A percentile compares a stretch with the other conserved stretches of the same genome.
These are phyloP conservation scores for Cinclus mexicanus DNA, from an alignment of 2,113 vertebrate genomes.

Conservation along the genomic window DNA sequence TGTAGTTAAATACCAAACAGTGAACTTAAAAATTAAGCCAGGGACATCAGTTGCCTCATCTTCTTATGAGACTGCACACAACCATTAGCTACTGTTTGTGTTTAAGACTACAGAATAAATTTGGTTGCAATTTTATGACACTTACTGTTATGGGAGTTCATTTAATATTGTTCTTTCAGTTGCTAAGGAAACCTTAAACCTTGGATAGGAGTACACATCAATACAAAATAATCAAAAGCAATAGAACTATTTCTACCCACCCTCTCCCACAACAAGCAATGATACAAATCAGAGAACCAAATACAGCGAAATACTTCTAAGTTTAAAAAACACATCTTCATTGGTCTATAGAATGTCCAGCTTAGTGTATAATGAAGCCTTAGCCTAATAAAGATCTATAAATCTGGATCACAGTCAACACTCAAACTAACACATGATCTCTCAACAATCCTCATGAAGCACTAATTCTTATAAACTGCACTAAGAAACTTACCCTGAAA, in stretches of 20 bases:
- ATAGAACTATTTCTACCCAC: not conserved
- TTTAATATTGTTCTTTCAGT: not conserved
- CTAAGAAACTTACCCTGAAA: conserved; percentile 66
- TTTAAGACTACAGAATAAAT: not conserved
- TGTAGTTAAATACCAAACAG: not conserved
- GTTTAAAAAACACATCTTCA: not conserved
- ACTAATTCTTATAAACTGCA: not conserved
- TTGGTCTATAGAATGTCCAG: not conserved
- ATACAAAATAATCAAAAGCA: not conserved
- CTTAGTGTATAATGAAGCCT: not conserved
- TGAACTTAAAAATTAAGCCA: not conserved
- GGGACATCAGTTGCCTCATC: not conserved
- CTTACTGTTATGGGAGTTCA: not conserved
- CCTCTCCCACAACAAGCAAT: not conserved
- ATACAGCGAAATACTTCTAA: not conserved
- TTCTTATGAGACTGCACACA: not conserved
- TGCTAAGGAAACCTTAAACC: not conserved
- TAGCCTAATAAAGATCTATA: not conserved
- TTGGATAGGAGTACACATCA: not conserved
- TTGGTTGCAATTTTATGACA: not conserved
- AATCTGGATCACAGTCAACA: not conserved
- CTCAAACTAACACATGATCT: not conserved
- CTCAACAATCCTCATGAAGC: not conserved
- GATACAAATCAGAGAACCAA: not conserved
- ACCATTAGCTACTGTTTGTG: not conserved